Percentiles rank a stretch among this genome's conserved stretches.
Conservation (phyloP, 2,113 vertebrate genomes). For the Narcine bancroftii region DNA sequence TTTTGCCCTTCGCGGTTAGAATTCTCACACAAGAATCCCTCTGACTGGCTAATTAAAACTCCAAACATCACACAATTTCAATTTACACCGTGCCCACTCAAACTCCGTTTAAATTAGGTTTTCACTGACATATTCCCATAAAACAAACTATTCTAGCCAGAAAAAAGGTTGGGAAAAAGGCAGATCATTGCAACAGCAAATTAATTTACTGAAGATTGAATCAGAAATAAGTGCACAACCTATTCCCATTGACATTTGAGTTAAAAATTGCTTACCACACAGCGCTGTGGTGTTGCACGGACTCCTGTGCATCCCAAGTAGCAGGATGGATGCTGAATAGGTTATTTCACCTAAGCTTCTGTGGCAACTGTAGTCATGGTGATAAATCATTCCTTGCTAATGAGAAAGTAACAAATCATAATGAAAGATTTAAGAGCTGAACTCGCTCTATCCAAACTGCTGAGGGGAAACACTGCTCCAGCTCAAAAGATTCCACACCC, state of each 20-base stretch:
- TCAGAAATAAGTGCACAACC: neutral
- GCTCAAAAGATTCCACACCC: neutral
- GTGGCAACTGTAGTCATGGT: conserved; percentile 52
- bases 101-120: too few species aligned
- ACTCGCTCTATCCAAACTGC: neutral
- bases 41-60: too few species aligned
- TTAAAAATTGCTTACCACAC: neutral
- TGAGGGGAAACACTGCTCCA: neutral
- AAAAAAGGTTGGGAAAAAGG: neutral
- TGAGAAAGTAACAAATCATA: conserved; percentile 44
- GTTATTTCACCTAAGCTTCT: conserved; percentile 47
- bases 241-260: neutral
- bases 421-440: conserved; percentile 50
- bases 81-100: too few species aligned
- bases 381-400: conserved; percentile 51
- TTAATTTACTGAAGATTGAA: neutral
- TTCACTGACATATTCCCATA: neutral
- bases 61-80: too few species aligned
- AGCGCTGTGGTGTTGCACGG: neutral
- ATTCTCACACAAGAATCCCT: too few species aligned
- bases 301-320: neutral
- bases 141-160: neutral
- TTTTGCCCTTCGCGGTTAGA: too few species aligned
- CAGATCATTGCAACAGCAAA: neutral
- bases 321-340: neutral